Evolutionary conservation across 2,888 invertebrate species (phyloP).

Genomic region (Lepidochitona cinerea): DNA sequence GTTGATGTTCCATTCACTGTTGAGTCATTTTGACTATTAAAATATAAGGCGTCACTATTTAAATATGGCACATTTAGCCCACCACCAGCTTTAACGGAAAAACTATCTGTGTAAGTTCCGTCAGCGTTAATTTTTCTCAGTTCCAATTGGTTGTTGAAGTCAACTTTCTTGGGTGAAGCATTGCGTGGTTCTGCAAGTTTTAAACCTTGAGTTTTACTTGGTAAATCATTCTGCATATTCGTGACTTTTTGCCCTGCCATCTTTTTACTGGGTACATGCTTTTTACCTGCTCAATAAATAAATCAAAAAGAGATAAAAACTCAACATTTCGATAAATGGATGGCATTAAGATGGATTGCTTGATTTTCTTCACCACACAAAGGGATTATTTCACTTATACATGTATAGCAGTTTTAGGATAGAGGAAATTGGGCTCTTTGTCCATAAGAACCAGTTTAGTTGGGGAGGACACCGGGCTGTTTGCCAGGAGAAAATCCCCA

Average conservation of each 20-base stretch:
- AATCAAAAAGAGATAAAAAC: too few relatives aligned
- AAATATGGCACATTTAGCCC: neutral
- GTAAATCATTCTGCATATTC: neutral
- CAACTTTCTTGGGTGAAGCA: conserved; percentile 36
- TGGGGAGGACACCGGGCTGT: too few relatives aligned
- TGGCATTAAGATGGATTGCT: too few relatives aligned
- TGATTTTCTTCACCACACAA: too few relatives aligned
- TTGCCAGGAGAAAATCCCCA: too few relatives aligned
- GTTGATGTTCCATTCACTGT: conserved; percentile 34
- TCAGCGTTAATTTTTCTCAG: conserved; percentile 40
- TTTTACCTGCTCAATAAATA: too few relatives aligned
- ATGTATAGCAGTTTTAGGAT: too few relatives aligned
- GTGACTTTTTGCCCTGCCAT: neutral
- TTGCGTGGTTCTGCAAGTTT: neutral
- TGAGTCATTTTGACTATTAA: conserved; percentile 7
- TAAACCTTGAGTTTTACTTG: neutral
- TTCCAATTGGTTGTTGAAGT: conserved; percentile 33
- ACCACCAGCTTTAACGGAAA: neutral
- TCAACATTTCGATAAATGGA: too few relatives aligned
- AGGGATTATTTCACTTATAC: too few relatives aligned
- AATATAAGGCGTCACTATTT: neutral
- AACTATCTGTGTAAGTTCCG: conserved; percentile 36
- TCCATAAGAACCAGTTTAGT: too few relatives aligned
- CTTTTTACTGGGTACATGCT: too few relatives aligned
- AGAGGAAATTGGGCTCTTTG: too few relatives aligned